phyloP scores from a whole-genome alignment of 2,797 vertebrate genomes.

The Neoniphon sammara region DNA sequence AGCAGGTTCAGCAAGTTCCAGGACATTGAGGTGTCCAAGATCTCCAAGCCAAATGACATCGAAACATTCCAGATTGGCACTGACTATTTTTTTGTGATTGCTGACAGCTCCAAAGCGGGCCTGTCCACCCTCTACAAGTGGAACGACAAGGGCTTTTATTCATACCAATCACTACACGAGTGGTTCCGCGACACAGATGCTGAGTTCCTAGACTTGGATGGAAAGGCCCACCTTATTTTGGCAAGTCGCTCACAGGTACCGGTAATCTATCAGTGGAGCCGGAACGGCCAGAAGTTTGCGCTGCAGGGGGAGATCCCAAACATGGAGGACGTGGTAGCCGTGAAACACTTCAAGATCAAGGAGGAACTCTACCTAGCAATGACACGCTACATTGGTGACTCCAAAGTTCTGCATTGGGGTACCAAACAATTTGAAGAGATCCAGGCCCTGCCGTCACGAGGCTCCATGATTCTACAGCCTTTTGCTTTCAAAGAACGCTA shows the following conservation, averaged over 20 bases:
- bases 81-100: conserved; percentile 96
- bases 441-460: conserved; percentile 94
- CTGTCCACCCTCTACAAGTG: conserved; percentile 98
- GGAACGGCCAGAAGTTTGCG: conserved; percentile 90
- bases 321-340: conserved; percentile 97
- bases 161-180: conserved; percentile 95
- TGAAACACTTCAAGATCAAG: conserved; percentile 93
- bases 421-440: conserved; percentile 93
- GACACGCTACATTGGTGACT: conserved; percentile 98
- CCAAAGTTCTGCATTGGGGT: conserved; percentile 93
- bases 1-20: conserved; percentile 98
- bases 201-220: conserved; percentile 92
- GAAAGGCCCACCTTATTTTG: conserved; percentile 93
- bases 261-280: conserved; percentile 97
- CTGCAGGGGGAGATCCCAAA: conserved; percentile 93
- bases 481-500: conserved; percentile 93
- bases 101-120: conserved; percentile 97
- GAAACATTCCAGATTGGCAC: conserved; percentile 94
- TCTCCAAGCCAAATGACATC: conserved; percentile 98
- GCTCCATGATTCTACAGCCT: conserved; percentile 97
- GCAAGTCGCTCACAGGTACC: conserved; percentile 97
- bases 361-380: conserved; percentile 92
- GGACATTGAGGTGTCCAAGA: conserved; percentile 95
- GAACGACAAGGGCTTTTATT: conserved; percentile 98
- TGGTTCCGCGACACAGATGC: conserved; percentile 98